These are phyloP conservation scores for Temnothorax unifasciatus DNA, from an alignment of 2,888 invertebrate genomes.

Conservation along the genomic window DNA sequence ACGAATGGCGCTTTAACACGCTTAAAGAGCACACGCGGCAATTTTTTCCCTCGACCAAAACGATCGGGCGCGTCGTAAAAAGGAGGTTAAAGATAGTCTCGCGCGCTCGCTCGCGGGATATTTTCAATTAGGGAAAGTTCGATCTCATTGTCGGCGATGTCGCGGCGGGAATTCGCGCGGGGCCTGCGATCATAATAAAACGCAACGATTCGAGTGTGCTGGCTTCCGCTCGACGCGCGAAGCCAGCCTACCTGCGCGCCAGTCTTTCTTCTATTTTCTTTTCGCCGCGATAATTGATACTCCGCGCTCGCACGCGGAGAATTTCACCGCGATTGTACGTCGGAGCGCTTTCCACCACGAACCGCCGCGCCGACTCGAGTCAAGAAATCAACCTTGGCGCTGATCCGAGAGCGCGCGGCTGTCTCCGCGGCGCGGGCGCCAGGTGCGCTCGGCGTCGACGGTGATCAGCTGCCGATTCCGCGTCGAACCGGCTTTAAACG, in stretches of 20 bases:
- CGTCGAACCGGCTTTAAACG: constrained; percentile 60
- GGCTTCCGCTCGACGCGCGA: constrained; percentile 48
- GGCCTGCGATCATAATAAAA: constrained; percentile 48
- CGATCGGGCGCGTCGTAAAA: constrained; percentile 15
- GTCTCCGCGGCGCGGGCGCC: constrained; percentile 52
- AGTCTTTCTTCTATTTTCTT: constrained; percentile 35
- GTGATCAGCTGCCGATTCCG: constrained; percentile 68
- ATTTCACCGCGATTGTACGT: constrained; percentile 59
- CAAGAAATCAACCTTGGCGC: constrained; percentile 67
- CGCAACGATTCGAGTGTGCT: constrained; percentile 20
- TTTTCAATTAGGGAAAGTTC: constrained; percentile 74
- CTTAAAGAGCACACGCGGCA: not conserved
- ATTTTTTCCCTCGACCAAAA: not conserved
- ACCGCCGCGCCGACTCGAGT: not conserved
- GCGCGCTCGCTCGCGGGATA: constrained; percentile 49
- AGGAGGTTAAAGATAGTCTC: constrained; percentile 64
- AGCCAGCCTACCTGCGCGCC: not conserved
- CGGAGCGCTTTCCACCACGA: constrained; percentile 62
- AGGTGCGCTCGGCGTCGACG: constrained; percentile 65
- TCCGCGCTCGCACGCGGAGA: constrained; percentile 45
- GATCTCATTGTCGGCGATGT: constrained; percentile 53
- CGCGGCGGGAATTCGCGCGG: constrained; percentile 39
- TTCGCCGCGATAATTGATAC: constrained; percentile 65
- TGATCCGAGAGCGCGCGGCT: constrained; percentile 67
- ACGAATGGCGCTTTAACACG: not conserved